Base-by-base conservation (phyloP, 2,888 invertebrate genomes). In the Trypoxylon attenuatum region DNA sequence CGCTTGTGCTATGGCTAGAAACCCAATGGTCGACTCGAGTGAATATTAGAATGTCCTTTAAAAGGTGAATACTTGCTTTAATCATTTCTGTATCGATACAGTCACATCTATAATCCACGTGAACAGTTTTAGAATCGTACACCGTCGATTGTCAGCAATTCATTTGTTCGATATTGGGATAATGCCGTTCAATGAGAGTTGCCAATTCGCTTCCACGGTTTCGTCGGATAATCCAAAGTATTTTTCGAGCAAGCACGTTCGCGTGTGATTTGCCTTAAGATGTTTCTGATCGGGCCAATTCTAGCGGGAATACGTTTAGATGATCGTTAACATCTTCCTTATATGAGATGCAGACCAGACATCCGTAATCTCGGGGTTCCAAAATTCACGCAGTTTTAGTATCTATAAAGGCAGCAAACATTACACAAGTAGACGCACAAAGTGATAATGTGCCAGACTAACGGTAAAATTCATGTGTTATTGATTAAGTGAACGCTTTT, bases 261-360 rank as follows among this genome's bases (percentile, higher is more conserved):
- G 55, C 68, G 71, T 54, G 69, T 53, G 63, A 67, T 56, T 54
- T 52, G 61, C 66, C 68, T 65, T 77, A 81, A 67, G 72, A 81
- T 81, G 81, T 67, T 75, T 57, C 61, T 71, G 63, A 72, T 45
- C 73, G 71, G 68, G 63, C 49, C 64, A 51, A 52, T 60, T 41
- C 39, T 47, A 23, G 55, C 46, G 41, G 62, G 69, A 64, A 73
- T 69, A 45, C 71, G 67, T 69, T 67, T 69, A 50, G 71, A 82
- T 76, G 79, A 73, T 76, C 79, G 76, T 68, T 77, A 77, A 55
- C 22, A 22, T n/a, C 21, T 19, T 23, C 58, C 46, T 23, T 62
- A 70, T 55, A 72, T 64, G 67, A 67, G 10, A 45, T 33, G 13
- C 33, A 33, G 6, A 25, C 39, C 19, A 16, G 22, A 47, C 45